Base-by-base conservation (phyloP, 1,140 invertebrate genomes). In the Rhizoglyphus robini region DNA sequence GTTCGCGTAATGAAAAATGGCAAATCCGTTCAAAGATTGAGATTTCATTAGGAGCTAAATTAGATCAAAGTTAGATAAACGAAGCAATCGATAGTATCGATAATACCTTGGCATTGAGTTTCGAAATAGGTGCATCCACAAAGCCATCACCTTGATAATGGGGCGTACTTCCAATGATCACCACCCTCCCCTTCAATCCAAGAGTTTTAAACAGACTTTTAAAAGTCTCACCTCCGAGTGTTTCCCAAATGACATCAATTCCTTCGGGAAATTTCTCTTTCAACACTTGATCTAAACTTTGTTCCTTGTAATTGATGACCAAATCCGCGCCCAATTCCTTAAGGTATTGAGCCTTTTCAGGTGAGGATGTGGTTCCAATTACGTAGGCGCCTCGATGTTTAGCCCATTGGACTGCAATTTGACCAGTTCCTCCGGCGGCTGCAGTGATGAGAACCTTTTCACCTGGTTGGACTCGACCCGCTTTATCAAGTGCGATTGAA, bases 361-460 rank as follows among this genome's bases (percentile, higher is more conserved):
- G 72, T 62, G 72, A 70, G n/a, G 76, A 78, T 67, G 76, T 77
- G 38, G 75, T 76, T 31, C 76, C 76, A 47, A 78, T 76, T 2
- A 77, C 76, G 71, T 77, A 74, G 70, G 75, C 76, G 4, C 76
- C 76, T 31, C 70, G 70, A 57, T 70, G 65, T 63, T 77, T 77
- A 15, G 23, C 23, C 23, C 54, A 65, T 31, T 64, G 23, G 4
- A 61, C 23, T 4, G 54, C 23, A 4, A 63, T 32, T 25, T 20
- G 11, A 30, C 63, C 63, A 18, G 63, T 65, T 5, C 76, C 76
- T 4, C 76, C 76, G 18, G 76, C 76, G 47, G 76, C 76, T 71
- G 76, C 76, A 64, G 74, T 75, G 0, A 77, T 70, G 18, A 77
- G 65, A 18, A 77, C 76, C 48, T 71, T 77, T 29, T 77, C 74